phyloP scores from a whole-genome alignment of 2,888 invertebrate genomes.

The Pyrgus malvae region DNA sequence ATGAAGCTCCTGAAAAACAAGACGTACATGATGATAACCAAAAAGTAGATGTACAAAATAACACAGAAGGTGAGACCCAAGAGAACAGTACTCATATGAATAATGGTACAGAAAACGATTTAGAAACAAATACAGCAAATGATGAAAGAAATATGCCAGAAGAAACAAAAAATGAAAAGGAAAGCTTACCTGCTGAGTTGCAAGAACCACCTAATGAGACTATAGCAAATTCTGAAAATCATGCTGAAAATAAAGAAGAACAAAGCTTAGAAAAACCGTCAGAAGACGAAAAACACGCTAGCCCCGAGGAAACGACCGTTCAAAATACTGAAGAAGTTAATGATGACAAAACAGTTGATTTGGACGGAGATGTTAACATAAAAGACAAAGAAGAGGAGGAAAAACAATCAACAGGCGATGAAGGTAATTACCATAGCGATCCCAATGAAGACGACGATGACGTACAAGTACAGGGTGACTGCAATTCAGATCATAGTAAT shows the following conservation, averaged over 20 bases:
- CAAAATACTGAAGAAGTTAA: slow-evolving; percentile 8
- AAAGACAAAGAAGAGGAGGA: slow-evolving; percentile 8
- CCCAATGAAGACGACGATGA: slow-evolving; percentile 80
- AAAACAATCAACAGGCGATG: slow-evolving; percentile 41
- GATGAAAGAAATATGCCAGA: slow-evolving; percentile 32
- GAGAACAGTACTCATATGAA: not conserved
- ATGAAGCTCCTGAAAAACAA: slow-evolving; percentile 39
- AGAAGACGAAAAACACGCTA: slow-evolving; percentile 27
- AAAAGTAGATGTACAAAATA: not conserved
- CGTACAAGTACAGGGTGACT: slow-evolving; percentile 75
- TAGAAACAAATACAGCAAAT: slow-evolving; percentile 9
- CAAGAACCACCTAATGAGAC: not conserved
- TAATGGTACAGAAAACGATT: not conserved
- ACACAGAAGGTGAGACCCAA: not conserved
- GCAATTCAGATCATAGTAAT: slow-evolving; percentile 67
- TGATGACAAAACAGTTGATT: not conserved
- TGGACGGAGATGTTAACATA: not conserved
- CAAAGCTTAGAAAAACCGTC: slow-evolving; percentile 29
- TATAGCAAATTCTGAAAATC: not conserved
- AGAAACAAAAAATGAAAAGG: not conserved
- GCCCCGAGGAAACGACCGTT: slow-evolving; percentile 18
- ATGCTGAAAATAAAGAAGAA: slow-evolving; percentile 44
- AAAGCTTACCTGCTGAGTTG: not conserved
- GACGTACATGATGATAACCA: slow-evolving; percentile 29
- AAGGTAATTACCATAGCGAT: slow-evolving; percentile 68